Evolutionary conservation across 2,113 vertebrate species (phyloP).

Genomic region (Notothenia rossii): DNA sequence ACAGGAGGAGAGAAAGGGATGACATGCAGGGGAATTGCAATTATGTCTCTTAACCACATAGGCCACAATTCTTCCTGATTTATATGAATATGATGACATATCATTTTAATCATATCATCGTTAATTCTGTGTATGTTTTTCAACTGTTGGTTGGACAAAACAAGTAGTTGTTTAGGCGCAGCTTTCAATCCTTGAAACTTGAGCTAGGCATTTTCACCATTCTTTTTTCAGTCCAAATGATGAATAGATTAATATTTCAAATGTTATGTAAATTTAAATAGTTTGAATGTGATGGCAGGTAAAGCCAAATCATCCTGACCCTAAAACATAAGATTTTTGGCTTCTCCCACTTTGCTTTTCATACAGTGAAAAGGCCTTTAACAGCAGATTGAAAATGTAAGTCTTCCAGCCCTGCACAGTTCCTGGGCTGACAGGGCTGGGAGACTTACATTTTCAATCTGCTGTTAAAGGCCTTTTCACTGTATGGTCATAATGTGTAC

Average conservation of each 20-base stretch:
- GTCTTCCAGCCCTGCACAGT: no score
- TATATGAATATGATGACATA: not conserved
- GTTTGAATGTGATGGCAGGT: no score
- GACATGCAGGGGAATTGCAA: not conserved
- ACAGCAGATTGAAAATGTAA: no score
- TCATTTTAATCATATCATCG: not conserved
- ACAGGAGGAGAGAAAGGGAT: not conserved
- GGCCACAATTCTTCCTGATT: not conserved
- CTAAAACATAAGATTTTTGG: not conserved
- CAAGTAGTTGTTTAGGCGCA: not conserved
- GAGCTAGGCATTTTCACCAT: not conserved
- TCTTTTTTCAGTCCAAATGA: not conserved
- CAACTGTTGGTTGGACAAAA: not conserved
- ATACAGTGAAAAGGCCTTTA: no score
- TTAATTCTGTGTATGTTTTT: not conserved
- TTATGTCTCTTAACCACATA: not conserved
- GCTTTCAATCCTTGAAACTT: not conserved
- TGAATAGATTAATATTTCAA: not conserved
- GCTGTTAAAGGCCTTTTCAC: slow-evolving; percentile 5
- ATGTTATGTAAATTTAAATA: no score
- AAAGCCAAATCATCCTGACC: not conserved
- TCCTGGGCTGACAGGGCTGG: slow-evolving; percentile 1
- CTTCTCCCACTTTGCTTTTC: not conserved
- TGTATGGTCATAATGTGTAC: not conserved
- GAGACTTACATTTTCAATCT: slow-evolving; percentile 28